Base-by-base conservation (phyloP, 2,113 vertebrate species). In the Formicarius rufipectus region DNA sequence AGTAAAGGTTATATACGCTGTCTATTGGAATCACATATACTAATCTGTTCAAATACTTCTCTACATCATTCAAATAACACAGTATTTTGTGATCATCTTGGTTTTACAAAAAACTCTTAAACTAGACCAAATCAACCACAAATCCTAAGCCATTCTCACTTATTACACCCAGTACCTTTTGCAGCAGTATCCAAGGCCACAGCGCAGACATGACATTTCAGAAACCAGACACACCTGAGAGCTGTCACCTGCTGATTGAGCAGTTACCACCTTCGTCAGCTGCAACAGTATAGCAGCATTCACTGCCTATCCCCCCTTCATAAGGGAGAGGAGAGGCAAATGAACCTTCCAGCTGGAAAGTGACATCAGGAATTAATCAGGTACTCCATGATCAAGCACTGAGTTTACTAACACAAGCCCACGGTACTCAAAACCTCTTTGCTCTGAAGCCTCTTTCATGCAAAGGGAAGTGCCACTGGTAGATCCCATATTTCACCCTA, bases 401-500 rank as follows among this genome's bases (percentile, higher is more conserved):
- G n/a, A 42, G 58, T 68, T 95, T 64, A 75, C 50, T 18, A 92
- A 62, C 31, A 69, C 20, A 87, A 37, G 71, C 33, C 53, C 45
- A 50, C 0, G 0, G 84, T 30, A 73, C 58, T 24, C 3, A 3
- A 83, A 85, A 44, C 22, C 62, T 58, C 78, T 44, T 35, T 47
- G 25, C 40, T 55, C 56, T 52, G n/a, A 58, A 87, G 44, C 40
- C 58, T 75, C 45, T 8, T 10, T 60, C 44, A 56, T 0, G 1
- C 3, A 0, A 63, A 72, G 39, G 30, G 5, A 14, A 87, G 45
- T 10, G 44, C 37, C 49, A 62, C 37, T 39, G 55, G 52, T 9
- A 17, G 21, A 86, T 87, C 49, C 49, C 2, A 0, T 33, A 56
- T 80, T 85, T 68, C 0, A 0, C 18, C 31, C 21, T 4, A 0